These are phyloP conservation scores for Poecilus cupreus DNA, from an alignment of 2,888 invertebrate genomes.

Conservation along the genomic window DNA sequence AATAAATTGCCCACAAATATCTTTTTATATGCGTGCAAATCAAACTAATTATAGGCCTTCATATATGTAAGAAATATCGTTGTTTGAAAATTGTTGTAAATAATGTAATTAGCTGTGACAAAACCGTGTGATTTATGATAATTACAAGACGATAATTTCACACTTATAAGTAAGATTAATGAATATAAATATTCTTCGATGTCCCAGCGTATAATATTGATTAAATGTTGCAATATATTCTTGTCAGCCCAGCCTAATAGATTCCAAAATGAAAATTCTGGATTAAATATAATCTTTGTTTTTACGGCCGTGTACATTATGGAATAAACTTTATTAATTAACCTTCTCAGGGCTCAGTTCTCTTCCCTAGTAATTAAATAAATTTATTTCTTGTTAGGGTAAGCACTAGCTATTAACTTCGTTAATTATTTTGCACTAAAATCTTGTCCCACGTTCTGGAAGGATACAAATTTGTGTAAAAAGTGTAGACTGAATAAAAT, in stretches of 20 bases:
- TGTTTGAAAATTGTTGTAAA: neutral
- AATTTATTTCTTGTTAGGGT: slow-evolving; percentile 16
- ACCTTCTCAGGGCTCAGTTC: neutral
- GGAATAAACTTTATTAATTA: slow-evolving; percentile 41
- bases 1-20: too few species aligned
- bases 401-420: neutral
- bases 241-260: slow-evolving; percentile 23
- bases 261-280: neutral
- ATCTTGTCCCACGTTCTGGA: neutral
- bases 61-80: neutral
- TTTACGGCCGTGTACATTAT: neutral
- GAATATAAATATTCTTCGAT: slow-evolving; percentile 29
- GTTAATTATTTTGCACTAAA: neutral
- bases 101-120: neutral
- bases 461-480: neutral
- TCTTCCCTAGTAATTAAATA: neutral
- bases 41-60: too few species aligned
- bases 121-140: neutral
- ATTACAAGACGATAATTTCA: slow-evolving; percentile 18
- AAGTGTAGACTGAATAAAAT: too few species aligned
- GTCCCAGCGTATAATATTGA: neutral
- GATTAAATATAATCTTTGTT: slow-evolving; percentile 37
- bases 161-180: slow-evolving; percentile 4
- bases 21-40: too few species aligned
- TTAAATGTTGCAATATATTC: slow-evolving; percentile 13